phyloP scores from a whole-genome alignment of 2,888 invertebrate genomes.

The Parascotia fuliginaria region DNA sequence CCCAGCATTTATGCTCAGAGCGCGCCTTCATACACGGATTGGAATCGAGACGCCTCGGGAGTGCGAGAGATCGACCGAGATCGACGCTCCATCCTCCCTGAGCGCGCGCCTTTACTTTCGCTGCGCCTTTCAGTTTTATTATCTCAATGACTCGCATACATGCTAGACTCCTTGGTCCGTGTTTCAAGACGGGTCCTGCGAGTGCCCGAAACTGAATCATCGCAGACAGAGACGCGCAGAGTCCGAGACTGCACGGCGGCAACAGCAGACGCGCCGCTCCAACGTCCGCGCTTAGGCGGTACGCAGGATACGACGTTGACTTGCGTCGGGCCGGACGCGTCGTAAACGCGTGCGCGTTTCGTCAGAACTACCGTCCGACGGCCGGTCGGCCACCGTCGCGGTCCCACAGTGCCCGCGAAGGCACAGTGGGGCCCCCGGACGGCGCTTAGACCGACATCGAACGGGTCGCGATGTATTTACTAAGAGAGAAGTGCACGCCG shows the following conservation, averaged over 20 bases:
- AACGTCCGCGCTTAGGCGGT: conserved; percentile 57
- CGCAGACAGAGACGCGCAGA: conserved; percentile 61
- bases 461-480: conserved; percentile 85
- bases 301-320: conserved; percentile 50
- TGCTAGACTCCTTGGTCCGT: conserved; percentile 74
- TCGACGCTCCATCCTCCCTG: conserved; percentile 74
- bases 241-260: conserved; percentile 59
- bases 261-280: conserved; percentile 50
- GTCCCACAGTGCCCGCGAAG: conserved; percentile 1
- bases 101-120: conserved; percentile 86
- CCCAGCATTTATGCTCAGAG: conserved; percentile 88
- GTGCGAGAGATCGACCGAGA: conserved; percentile 75
- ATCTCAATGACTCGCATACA: conserved; percentile 89
- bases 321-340: conserved; percentile 60
- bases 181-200: conserved; percentile 89
- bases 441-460: conserved; percentile 72
- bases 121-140: conserved; percentile 86
- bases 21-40: conserved; percentile 76
- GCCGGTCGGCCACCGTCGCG: conserved; percentile 19
- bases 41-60: conserved; percentile 85
- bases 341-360: conserved; percentile 50
- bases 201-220: conserved; percentile 74
- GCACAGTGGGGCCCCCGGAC: conserved; percentile 44
- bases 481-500: conserved; percentile 64
- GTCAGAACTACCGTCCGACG: conserved; percentile 33